A percentile compares a stretch with the other conserved stretches of the same genome.
These are phyloP conservation scores for Polypterus bichir DNA, from an alignment of 2,113 vertebrate genomes.

Conservation along the genomic window DNA sequence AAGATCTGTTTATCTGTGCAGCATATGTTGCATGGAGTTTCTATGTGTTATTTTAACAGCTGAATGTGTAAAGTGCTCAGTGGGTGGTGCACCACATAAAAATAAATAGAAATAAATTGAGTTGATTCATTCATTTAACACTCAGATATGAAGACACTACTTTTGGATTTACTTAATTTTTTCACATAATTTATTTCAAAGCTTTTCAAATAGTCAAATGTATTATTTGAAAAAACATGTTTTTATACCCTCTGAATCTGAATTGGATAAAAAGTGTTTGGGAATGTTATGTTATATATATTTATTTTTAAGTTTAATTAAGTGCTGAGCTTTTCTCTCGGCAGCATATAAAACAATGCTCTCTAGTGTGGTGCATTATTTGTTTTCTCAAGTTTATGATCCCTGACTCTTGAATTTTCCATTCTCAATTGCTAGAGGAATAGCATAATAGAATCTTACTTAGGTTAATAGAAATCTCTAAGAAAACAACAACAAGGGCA, in stretches of 20 bases:
- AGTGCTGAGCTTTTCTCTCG: neutral
- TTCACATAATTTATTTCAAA: neutral
- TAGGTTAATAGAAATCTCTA: slow-evolving; percentile 2
- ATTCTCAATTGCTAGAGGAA: slow-evolving; percentile 6
- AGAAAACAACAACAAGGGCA: neutral
- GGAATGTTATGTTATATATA: neutral
- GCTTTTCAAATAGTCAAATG: neutral
- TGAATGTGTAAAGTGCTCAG: too few relatives aligned
- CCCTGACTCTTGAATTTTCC: slow-evolving; percentile 6
- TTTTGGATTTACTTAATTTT: neutral
- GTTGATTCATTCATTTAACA: too few relatives aligned
- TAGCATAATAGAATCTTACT: neutral
- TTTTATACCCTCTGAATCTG: neutral
- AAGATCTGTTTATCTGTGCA: too few relatives aligned
- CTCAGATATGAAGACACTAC: too few relatives aligned
- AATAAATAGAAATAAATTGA: too few relatives aligned
- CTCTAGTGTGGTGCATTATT: slow-evolving; percentile 1
- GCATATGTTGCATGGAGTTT: too few relatives aligned
- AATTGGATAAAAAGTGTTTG: too few relatives aligned
- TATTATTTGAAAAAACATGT: neutral
- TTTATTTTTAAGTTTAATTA: neutral
- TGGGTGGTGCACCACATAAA: too few relatives aligned
- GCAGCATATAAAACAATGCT: slow-evolving; percentile 3
- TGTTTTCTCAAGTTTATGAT: slow-evolving; percentile 6
- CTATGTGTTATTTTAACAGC: too few relatives aligned